phyloP scores from a whole-genome alignment of 2,113 vertebrate genomes.

The Theropithecus gelada region DNA sequence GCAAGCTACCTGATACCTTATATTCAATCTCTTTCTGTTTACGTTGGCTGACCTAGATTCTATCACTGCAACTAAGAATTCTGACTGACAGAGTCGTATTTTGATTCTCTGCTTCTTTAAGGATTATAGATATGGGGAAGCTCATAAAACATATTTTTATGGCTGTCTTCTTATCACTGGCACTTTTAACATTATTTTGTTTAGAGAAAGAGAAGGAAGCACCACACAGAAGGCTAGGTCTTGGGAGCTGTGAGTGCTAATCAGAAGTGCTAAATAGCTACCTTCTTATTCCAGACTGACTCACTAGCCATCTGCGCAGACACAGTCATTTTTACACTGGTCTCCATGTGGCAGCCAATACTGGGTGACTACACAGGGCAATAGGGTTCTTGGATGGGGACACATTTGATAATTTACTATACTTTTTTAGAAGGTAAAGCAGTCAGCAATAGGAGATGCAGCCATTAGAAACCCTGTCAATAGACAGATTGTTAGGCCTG shows the following conservation, averaged over 20 bases:
- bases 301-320: constrained; percentile 32
- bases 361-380: neutral
- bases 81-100: neutral
- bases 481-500: neutral
- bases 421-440: neutral
- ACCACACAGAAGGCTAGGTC: neutral
- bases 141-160: neutral
- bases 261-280: constrained; percentile 33
- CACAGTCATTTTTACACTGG: constrained; percentile 32
- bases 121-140: neutral
- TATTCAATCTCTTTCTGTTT: neutral
- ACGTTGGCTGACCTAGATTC: neutral
- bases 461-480: neutral
- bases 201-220: neutral
- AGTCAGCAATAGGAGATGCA: neutral
- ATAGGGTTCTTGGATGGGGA: neutral
- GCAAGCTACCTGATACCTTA: neutral
- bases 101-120: constrained; percentile 19
- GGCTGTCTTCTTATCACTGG: neutral
- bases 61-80: neutral
- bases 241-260: neutral
- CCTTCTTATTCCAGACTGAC: constrained; percentile 29
- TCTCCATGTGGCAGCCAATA: neutral
- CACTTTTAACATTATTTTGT: constrained; percentile 33
- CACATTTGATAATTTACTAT: neutral